Evolutionary conservation across 2,888 invertebrate genomes (phyloP), one percentile per base, ranked within the genome.

Genomic region (Rotaria magnacalcarata): DNA sequence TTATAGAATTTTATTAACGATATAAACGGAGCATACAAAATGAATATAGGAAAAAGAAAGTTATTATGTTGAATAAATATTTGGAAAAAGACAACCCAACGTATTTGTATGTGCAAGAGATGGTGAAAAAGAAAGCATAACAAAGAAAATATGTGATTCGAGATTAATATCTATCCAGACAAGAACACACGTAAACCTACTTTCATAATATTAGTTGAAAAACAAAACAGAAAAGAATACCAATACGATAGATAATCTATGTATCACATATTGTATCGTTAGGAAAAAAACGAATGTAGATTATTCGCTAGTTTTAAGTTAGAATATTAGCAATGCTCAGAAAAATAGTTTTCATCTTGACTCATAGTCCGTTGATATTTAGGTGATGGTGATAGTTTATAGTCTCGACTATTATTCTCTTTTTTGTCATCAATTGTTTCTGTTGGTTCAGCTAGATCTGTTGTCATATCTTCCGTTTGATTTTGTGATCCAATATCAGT

Each of bases 301-400:
- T 3, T 52, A 16, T 52, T 52, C 1, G 52, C 16, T 16, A 52
- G 52, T 52, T 16, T 52, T 11, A 52, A 52, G 52, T 14, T 14
- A 14, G 11, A 27, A 74, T n/a, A n/a, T 80, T 47, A 80, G 11
- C 43, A 80, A 6, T 80, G 80, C 47, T 80, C 80, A 43, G 80
- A 80, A 80, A 80, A 80, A 80, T 80, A 80, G 14, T 80, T 80
- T 47, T 80, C 80, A 47, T 80, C 80, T 47, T 80, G 47, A 47
- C 47, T 47, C 43, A 47, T 80, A 0, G 80, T 80, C n/a, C 47
- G 80, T 47, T 47, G 47, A n/a, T 47, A 43, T n/a, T 10, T 21
- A 0, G 47, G 24, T 80, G 24, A n/a, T 47, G 24, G 24, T 5
- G 24, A 14, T 10, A 24, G 0, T n/a, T 47, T n/a, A 4, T 47